Evolutionary conservation across 2,113 vertebrate genomes (phyloP), one percentile per base, ranked within the genome.

Genomic region (Cettia cetti): DNA sequence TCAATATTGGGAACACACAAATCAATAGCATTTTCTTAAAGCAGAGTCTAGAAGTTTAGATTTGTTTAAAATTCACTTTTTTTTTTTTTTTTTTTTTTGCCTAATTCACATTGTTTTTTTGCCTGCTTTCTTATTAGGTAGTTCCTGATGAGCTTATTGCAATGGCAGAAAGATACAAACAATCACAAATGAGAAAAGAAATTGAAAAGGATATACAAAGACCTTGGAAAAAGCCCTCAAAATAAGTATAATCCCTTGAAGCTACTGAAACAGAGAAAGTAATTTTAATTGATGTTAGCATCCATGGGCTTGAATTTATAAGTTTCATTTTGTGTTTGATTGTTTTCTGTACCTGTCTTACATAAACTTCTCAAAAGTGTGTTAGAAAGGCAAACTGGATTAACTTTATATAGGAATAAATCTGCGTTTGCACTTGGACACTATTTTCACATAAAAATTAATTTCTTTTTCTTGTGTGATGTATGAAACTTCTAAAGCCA

Each of bases 81-180:
- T 88, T 86, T 56, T 23, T 77, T n/a, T n/a, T n/a, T n/a, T n/a
- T n/a, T n/a, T n/a, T n/a, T n/a, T n/a, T n/a, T n/a, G n/a, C n/a
- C n/a, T n/a, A 82, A 64, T 72, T 44, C 37, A 77, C 22, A 11
- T 77, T 86, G 45, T 19, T 42, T 88, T 87, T 56, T 23, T 77
- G 33, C 42, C 50, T 94, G 22, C 61, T 81, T 93, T 93, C 39
- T 95, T 93, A 47, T 37, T 94, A 99, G 99, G 98, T 97, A 7
- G 97, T 99, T 78, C 99, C 99, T 24, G 97, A 98, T 1, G 98
- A 99, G 57, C 98, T 99, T 84, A 79, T 98, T 53, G 94, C 97
- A 24, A 99, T 99, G 99, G 99, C 99, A 54, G 98, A 99, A 80
- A 97, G 99, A 91, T 99, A 98, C 19, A 98, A 98, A 64, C 98